phyloP scores from a whole-genome alignment of 2,113 vertebrate genomes.

The Symphodus melops region DNA sequence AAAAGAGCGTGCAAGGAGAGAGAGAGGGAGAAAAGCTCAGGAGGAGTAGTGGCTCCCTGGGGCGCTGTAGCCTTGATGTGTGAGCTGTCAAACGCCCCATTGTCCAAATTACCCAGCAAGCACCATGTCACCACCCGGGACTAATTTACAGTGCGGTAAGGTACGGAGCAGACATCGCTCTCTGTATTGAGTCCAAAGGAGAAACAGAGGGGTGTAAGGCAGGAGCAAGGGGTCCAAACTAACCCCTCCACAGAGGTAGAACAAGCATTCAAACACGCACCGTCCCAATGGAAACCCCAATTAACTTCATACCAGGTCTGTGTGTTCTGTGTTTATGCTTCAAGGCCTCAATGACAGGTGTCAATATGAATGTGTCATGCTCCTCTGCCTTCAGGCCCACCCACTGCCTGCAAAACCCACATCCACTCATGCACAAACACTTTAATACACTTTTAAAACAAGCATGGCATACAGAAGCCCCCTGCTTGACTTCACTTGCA shows the following conservation, averaged over 20 bases:
- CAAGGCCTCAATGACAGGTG: constrained; percentile 69
- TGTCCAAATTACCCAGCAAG: constrained; percentile 87
- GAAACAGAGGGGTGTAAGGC: constrained; percentile 33
- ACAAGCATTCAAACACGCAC: constrained; percentile 31
- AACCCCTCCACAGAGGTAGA: constrained; percentile 47
- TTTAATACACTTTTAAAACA: constrained; percentile 58
- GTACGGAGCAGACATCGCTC: constrained; percentile 68
- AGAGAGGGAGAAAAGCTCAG: constrained; percentile 79
- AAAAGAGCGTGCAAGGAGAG: constrained; percentile 53
- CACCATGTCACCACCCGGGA: constrained; percentile 84
- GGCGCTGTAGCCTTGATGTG: constrained; percentile 83
- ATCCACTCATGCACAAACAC: constrained; percentile 68
- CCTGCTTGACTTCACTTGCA: constrained; percentile 65
- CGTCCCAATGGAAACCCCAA: constrained; percentile 56
- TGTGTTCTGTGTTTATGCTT: constrained; percentile 64
- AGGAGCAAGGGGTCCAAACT: constrained; percentile 20
- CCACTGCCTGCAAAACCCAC: constrained; percentile 36
- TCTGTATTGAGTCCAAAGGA: constrained; percentile 48
- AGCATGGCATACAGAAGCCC: constrained; percentile 49
- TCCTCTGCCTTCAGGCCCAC: constrained; percentile 30
- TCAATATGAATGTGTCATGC: constrained; percentile 73
- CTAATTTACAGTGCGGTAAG: constrained; percentile 83
- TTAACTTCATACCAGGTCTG: constrained; percentile 64
- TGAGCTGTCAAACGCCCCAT: constrained; percentile 90
- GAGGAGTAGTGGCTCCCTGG: constrained; percentile 82